phyloP scores from a whole-genome alignment of 2,113 vertebrate species.

The Stomatorhinus ivindoensis region DNA sequence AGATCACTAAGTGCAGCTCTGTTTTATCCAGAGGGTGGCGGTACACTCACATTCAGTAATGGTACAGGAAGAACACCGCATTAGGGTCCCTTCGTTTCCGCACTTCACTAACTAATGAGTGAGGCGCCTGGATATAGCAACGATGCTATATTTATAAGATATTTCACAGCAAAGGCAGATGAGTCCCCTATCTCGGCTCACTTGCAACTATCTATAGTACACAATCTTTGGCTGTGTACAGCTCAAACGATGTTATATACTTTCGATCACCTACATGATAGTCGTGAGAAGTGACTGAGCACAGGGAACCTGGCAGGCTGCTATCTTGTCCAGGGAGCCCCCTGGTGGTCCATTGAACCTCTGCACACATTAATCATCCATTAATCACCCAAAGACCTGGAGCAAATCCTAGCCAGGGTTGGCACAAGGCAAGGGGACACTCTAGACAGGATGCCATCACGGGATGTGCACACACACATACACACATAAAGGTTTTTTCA shows the following conservation, averaged over 20 bases:
- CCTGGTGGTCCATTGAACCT: neutral
- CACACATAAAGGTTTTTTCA: neutral
- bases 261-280: neutral
- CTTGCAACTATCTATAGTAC: neutral
- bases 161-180: neutral
- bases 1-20: neutral
- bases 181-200: neutral
- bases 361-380: neutral
- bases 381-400: neutral
- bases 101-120: neutral
- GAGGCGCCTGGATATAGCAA: neutral
- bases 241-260: neutral
- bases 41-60: neutral
- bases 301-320: neutral
- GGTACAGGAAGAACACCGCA: neutral
- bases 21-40: neutral
- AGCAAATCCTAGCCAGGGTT: neutral
- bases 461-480: neutral
- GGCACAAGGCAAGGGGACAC: neutral
- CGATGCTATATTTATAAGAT: neutral
- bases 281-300: neutral
- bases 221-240: neutral
- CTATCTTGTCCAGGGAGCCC: neutral
- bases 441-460: neutral
- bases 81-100: neutral